These are phyloP conservation scores for Hycleus phaleratus DNA, from an alignment of 1,140 invertebrate genomes.

Conservation along the genomic window DNA sequence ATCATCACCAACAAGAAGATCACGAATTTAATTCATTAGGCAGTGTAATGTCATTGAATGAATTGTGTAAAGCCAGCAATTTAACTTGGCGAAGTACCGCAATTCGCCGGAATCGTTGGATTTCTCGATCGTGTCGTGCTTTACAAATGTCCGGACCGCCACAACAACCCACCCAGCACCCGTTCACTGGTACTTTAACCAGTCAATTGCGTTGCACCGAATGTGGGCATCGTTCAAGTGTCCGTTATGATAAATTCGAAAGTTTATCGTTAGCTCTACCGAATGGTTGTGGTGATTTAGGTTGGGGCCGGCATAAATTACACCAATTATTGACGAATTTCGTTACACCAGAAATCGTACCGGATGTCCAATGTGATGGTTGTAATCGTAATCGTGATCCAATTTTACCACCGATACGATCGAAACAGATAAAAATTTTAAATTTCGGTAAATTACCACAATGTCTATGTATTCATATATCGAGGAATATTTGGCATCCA, in stretches of 20 bases:
- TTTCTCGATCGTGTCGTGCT: constrained; percentile 40
- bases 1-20: constrained; percentile 5
- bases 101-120: constrained; percentile 38
- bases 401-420: constrained; percentile 39
- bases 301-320: constrained; percentile 51
- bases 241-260: constrained; percentile 85
- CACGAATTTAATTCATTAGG: constrained; percentile 32
- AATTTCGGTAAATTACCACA: constrained; percentile 79
- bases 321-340: constrained; percentile 69
- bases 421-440: constrained; percentile 68
- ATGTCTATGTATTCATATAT: constrained; percentile 81
- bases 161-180: constrained; percentile 47
- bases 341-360: constrained; percentile 74
- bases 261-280: constrained; percentile 73
- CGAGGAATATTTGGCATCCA: constrained; percentile 72
- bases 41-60: constrained; percentile 39
- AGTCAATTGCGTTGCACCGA: constrained; percentile 74
- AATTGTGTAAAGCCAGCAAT: constrained; percentile 34
- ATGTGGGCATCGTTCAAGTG: constrained; percentile 73
- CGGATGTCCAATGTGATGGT: constrained; percentile 73
- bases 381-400: constrained; percentile 53
- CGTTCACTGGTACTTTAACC: constrained; percentile 74
- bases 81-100: constrained; percentile 31
- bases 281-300: constrained; percentile 43
- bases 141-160: constrained; percentile 44